A percentile compares a stretch with the other conserved stretches of the same genome.
Evolutionary conservation across 2,113 vertebrate species (phyloP).

Genomic region (Felis catus): F.catus_Fca126_mat1.0 CM031415.1:120634501-120635000

Average conservation of each 20-base stretch:
- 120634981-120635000: background rate
- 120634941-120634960: background rate
- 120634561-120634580: background rate
- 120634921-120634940: background rate
- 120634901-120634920: background rate
- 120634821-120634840: background rate
- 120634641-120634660: background rate
- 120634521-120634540: background rate
- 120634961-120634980: background rate
- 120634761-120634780: background rate
- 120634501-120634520: accelerated
- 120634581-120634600: background rate
- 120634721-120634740: background rate
- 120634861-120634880: background rate
- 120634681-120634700: background rate
- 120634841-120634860: background rate
- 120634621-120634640: background rate
- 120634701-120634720: background rate
- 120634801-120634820: background rate
- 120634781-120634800: background rate
- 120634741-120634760: background rate
- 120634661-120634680: background rate
- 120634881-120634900: background rate
- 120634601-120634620: background rate
- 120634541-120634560: background rate